Evolutionary conservation across 2,888 invertebrate species (phyloP).

Genomic region (Sinopyrophorus schimmeli): DNA sequence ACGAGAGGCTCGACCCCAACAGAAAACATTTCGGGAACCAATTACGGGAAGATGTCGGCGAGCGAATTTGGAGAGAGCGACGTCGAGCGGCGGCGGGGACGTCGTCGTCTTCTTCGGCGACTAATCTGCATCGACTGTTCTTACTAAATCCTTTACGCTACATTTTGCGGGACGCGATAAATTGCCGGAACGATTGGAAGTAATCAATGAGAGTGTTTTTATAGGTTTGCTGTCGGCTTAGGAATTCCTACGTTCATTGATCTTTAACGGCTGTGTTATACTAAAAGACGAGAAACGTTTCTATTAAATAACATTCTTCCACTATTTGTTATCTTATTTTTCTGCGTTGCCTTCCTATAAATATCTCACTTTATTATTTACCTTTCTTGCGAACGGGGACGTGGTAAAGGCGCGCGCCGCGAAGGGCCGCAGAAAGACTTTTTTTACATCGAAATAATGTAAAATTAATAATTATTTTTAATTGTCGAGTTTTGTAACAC

Average conservation of each 20-base stretch:
- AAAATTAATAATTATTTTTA: too few species aligned
- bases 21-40: neutral
- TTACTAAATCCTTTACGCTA: slow-evolving; percentile 36
- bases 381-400: too few species aligned
- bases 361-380: too few species aligned
- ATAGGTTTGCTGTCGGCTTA: slow-evolving; percentile 38
- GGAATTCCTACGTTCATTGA: slow-evolving; percentile 40
- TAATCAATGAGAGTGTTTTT: slow-evolving; percentile 42
- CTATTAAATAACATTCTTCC: slow-evolving; percentile 23
- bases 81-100: neutral
- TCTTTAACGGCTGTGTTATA: slow-evolving; percentile 39
- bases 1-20: too few species aligned
- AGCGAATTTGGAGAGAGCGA: neutral
- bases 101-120: too few species aligned
- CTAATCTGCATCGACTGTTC: slow-evolving; percentile 42
- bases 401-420: too few species aligned
- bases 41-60: neutral
- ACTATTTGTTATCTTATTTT: too few species aligned
- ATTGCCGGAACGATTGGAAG: slow-evolving; percentile 40
- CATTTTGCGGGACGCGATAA: slow-evolving; percentile 39
- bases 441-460: too few species aligned
- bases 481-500: too few species aligned
- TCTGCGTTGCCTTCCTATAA: too few species aligned
- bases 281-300: slow-evolving; percentile 30
- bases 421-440: too few species aligned